Evolutionary conservation across 2,797 vertebrate species (phyloP).

Genomic region (Smutsia gigantea): DNA sequence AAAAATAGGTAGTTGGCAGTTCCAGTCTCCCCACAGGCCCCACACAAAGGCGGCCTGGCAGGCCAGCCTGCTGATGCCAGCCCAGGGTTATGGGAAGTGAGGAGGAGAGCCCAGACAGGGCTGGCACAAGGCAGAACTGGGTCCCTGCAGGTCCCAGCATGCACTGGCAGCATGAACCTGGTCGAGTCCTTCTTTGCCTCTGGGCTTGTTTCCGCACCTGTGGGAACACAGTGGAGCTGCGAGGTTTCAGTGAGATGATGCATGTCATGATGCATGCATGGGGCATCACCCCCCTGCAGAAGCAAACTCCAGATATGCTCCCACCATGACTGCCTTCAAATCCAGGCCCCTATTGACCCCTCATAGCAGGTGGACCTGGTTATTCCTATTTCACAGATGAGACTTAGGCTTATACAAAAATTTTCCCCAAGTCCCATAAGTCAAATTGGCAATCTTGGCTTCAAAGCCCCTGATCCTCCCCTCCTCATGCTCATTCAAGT

Average conservation of each 20-base stretch:
- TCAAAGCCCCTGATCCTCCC: background rate
- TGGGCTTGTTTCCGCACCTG: background rate
- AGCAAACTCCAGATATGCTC: background rate
- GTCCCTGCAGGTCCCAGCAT: background rate
- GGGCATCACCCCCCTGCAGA: background rate
- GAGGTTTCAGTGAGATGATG: background rate
- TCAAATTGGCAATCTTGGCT: background rate
- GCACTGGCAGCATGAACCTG: background rate
- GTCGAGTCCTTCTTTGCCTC: background rate
- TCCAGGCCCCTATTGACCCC: background rate
- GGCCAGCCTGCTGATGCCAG: constrained; percentile 63
- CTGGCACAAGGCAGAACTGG: background rate
- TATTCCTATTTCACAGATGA: constrained; percentile 53
- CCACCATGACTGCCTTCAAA: background rate
- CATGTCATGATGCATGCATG: accelerated
- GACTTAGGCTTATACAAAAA: background rate
- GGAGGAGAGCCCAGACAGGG: background rate
- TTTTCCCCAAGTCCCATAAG: background rate
- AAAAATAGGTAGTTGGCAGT: constrained; percentile 81
- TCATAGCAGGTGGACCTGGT: background rate
- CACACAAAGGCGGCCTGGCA: constrained; percentile 66
- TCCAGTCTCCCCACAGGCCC: constrained; percentile 61
- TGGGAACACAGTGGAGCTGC: background rate
- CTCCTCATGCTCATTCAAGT: background rate
- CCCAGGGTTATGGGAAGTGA: constrained; percentile 48